phyloP scores from a whole-genome alignment of 2,888 invertebrate species.

The Scaptomyza polygonia region DNA sequence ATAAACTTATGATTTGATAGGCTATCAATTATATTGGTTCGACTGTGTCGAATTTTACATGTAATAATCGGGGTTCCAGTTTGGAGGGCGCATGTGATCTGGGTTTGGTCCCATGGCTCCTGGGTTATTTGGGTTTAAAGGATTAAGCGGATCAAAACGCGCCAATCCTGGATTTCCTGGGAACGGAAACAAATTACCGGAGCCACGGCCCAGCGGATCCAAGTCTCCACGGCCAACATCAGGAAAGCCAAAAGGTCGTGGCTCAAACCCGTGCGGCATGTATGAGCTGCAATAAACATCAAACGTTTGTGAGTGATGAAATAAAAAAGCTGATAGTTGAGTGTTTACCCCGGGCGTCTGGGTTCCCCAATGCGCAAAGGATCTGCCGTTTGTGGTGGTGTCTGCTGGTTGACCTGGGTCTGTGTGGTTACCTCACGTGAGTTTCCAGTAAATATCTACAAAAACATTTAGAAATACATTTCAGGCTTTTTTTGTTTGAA shows the following conservation, averaged over 20 bases:
- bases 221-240: conserved; percentile 90
- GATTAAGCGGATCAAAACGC: conserved; percentile 92
- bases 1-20: conserved; percentile 45
- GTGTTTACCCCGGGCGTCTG: conserved; percentile 63
- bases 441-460: conserved; percentile 80
- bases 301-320: neutral
- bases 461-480: neutral
- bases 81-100: conserved; percentile 90
- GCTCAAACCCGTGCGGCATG: conserved; percentile 58
- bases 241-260: conserved; percentile 82
- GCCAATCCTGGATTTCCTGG: conserved; percentile 34
- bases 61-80: conserved; percentile 83
- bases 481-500: neutral
- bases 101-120: conserved; percentile 85
- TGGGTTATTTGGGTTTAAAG: conserved; percentile 85
- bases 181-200: conserved; percentile 78
- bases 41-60: conserved; percentile 66
- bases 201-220: conserved; percentile 88
- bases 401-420: conserved; percentile 52
- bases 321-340: neutral
- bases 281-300: conserved; percentile 38
- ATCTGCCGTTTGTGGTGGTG: conserved; percentile 40
- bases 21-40: neutral
- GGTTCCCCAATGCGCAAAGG: conserved; percentile 77
- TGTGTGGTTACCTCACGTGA: conserved; percentile 81